A percentile compares a stretch with the other conserved stretches of the same genome.
These are phyloP conservation scores for Kuschelorhynchus macadamiae DNA, from an alignment of 2,888 invertebrate species.

Conservation along the genomic window DNA sequence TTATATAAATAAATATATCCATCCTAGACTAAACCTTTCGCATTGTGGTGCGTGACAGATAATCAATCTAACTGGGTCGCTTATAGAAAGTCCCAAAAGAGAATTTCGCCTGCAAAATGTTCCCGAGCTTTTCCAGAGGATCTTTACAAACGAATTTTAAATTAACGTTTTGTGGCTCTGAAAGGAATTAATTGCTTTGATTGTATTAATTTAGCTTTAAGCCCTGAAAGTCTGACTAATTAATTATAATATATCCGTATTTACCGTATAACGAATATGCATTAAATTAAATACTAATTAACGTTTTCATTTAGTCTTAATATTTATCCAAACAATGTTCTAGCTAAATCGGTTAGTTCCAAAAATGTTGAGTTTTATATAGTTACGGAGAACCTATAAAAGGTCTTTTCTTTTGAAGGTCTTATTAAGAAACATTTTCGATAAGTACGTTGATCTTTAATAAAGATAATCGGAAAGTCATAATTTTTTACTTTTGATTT, in stretches of 20 bases:
- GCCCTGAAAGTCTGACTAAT: slow-evolving; percentile 11
- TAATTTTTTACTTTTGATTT: no score
- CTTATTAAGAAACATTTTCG: no score
- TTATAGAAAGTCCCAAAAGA: slow-evolving; percentile 35
- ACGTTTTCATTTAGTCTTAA: no score
- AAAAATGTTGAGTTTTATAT: no score
- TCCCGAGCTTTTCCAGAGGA: slow-evolving; percentile 30
- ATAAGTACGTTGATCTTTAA: no score
- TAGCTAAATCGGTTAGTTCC: no score
- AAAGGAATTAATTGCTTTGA: slow-evolving; percentile 38
- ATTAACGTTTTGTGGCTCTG: slow-evolving; percentile 38
- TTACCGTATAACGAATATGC: no score
- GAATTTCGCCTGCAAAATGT: slow-evolving; percentile 26
- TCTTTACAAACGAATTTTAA: slow-evolving; percentile 43
- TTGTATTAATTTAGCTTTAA: slow-evolving; percentile 36
- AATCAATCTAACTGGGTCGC: slow-evolving; percentile 41
- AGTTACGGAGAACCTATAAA: no score
- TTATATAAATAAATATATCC: slow-evolving; percentile 38
- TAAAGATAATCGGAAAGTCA: no score
- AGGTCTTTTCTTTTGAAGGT: no score
- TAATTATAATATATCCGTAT: slow-evolving; percentile 9
- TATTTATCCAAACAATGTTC: no score
- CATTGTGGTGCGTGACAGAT: slow-evolving; percentile 38
- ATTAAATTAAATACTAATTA: no score
- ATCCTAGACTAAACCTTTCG: slow-evolving; percentile 34